phyloP scores from a whole-genome alignment of 2,888 invertebrate species.

The Caenorhabditis japonica region DNA sequence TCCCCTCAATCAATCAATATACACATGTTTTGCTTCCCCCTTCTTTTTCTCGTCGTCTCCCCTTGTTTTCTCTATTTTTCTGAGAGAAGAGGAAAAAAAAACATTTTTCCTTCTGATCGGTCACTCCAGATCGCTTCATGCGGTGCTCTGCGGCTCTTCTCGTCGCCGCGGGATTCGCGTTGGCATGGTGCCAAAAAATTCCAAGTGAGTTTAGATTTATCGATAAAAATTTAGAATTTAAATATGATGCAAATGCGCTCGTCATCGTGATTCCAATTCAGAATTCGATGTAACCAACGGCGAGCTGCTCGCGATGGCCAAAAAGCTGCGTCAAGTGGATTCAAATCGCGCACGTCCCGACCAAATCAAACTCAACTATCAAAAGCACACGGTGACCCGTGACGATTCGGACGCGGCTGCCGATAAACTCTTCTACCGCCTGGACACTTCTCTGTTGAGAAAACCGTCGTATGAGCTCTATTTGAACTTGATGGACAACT shows the following conservation, averaged over 20 bases:
- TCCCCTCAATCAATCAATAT: no score
- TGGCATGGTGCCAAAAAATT: conserved; percentile 35
- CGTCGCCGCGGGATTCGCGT: not conserved
- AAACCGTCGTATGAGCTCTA: conserved; percentile 84
- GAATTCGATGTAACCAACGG: conserved; percentile 44
- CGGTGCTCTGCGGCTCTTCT: not conserved
- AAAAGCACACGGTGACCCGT: conserved; percentile 70
- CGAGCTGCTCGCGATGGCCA: conserved; percentile 42
- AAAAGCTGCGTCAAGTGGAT: conserved; percentile 40
- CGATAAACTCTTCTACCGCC: conserved; percentile 61
- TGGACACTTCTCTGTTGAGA: conserved; percentile 64
- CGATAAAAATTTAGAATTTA: not conserved
- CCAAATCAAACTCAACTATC: conserved; percentile 69
- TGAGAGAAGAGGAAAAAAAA: no score
- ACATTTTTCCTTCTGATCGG: no score
- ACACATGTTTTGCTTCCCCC: no score
- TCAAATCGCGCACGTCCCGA: conserved; percentile 31
- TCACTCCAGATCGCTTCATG: no score
- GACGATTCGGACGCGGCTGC: conserved; percentile 68
- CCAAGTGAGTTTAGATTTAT: conserved; percentile 18
- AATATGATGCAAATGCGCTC: no score
- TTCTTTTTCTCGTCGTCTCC: no score
- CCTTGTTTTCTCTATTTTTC: no score
- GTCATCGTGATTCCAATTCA: no score
- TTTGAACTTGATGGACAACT: conserved; percentile 87